phyloP scores from a whole-genome alignment of 2,888 invertebrate species.

The Crioceris asparagi region DNA sequence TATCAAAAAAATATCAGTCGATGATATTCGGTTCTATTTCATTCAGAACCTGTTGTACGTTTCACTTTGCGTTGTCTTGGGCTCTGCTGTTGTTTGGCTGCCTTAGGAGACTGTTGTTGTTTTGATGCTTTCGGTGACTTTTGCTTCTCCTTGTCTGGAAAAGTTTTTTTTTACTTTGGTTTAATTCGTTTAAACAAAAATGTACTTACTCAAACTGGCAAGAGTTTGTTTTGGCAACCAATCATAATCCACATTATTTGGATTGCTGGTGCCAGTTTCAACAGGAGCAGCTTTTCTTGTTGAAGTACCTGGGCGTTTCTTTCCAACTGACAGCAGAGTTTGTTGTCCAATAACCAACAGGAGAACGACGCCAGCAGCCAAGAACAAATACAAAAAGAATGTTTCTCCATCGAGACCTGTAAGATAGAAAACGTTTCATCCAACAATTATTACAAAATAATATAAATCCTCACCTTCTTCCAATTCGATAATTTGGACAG shows the following conservation, averaged over 20 bases:
- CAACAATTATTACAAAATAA: slow-evolving; percentile 2
- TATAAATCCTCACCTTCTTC: slow-evolving; percentile 56
- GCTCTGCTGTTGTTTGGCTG: slow-evolving; percentile 48
- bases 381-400: slow-evolving; percentile 93
- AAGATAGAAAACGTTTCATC: slow-evolving; percentile 10
- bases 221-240: slow-evolving; percentile 93
- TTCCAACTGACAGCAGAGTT: slow-evolving; percentile 72
- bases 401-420: slow-evolving; percentile 89
- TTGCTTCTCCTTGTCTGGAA: slow-evolving; percentile 30
- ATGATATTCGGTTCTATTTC: slow-evolving; percentile 7
- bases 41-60: slow-evolving; percentile 54
- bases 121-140: slow-evolving; percentile 31
- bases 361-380: slow-evolving; percentile 81
- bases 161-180: slow-evolving; percentile 3
- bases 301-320: slow-evolving; percentile 46
- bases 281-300: slow-evolving; percentile 49
- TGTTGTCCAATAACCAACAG: slow-evolving; percentile 83
- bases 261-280: slow-evolving; percentile 85
- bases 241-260: slow-evolving; percentile 91
- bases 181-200: neutral
- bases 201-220: slow-evolving; percentile 66
- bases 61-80: slow-evolving; percentile 70
- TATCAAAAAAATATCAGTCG: too few species aligned
- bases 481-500: slow-evolving; percentile 88
- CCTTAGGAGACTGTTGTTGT: slow-evolving; percentile 26